A percentile compares a stretch with the other conserved stretches of the same genome.
Evolutionary conservation across 2,113 vertebrate genomes (phyloP).

Genomic region (Labeo rohita): DNA sequence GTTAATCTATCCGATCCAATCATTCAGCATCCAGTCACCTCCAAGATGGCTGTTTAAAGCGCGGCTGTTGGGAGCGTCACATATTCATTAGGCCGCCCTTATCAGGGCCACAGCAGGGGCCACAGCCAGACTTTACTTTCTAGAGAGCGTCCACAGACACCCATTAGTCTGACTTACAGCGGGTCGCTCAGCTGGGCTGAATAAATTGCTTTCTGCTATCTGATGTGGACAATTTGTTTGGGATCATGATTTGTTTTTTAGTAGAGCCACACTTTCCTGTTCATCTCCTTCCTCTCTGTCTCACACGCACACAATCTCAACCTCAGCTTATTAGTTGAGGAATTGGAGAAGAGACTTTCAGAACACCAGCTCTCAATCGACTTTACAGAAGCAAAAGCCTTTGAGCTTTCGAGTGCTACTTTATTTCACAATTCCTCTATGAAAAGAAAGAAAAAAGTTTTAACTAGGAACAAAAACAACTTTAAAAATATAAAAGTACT

Average conservation of each 20-base stretch:
- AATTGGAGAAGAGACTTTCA: not conserved
- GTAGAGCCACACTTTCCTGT: not conserved
- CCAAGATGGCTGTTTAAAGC: conserved; percentile 2
- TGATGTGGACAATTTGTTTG: conserved; percentile 15
- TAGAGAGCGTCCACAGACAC: not conserved
- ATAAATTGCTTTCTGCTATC: conserved; percentile 39
- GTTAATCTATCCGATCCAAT: conserved; percentile 30
- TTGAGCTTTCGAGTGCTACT: not conserved
- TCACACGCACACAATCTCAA: not conserved
- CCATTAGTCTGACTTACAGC: conserved; percentile 5
- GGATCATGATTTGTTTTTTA: not conserved
- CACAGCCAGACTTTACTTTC: conserved; percentile 20
- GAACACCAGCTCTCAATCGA: not conserved
- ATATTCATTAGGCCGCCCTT: conserved; percentile 39
- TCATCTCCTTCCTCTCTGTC: not conserved
- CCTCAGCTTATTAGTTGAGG: not conserved
- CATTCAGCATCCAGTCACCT: conserved; percentile 12
- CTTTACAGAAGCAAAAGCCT: not conserved
- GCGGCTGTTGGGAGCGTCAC: conserved; percentile 18
- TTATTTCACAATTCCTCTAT: not conserved
- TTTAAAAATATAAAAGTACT: not conserved
- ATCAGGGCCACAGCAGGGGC: conserved; percentile 5
- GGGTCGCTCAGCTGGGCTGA: not conserved
- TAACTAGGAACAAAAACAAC: not conserved
- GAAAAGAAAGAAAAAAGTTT: not conserved